These are phyloP conservation scores for Coendou prehensilis DNA, from an alignment of 2,797 vertebrate genomes.

Conservation along the genomic window DNA sequence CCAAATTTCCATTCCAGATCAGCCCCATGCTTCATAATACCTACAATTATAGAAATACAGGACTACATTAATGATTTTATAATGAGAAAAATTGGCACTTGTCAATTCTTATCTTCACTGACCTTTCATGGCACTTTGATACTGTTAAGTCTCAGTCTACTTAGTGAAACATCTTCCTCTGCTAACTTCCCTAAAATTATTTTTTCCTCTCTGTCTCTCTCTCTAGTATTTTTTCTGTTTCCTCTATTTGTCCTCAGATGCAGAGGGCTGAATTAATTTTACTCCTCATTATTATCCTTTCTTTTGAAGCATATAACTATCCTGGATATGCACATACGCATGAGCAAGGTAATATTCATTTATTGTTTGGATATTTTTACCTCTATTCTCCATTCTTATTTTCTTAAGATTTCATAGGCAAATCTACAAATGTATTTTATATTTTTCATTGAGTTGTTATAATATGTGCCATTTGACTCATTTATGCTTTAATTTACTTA, in stretches of 20 bases:
- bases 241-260: neutral
- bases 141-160: neutral
- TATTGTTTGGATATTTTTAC: neutral
- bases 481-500: constrained; percentile 34
- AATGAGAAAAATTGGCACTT: neutral
- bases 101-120: constrained; percentile 42
- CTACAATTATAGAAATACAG: constrained; percentile 8
- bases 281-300: neutral
- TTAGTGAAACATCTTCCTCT: neutral
- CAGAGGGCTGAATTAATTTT: neutral
- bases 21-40: neutral
- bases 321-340: neutral
- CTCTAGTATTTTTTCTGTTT: neutral
- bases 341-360: neutral
- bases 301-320: neutral
- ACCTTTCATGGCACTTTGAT: constrained; percentile 21
- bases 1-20: constrained; percentile 7
- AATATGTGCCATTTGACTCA: neutral
- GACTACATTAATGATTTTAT: neutral
- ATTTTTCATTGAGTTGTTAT: neutral
- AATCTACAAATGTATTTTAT: neutral
- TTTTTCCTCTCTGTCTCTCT: neutral
- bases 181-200: neutral
- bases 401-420: neutral
- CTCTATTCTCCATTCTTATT: neutral